Evolutionary conservation across 2,797 vertebrate genomes (phyloP), one percentile per base, ranked within the genome.

Genomic region (Pseudotriccus pelzelni): DNA sequence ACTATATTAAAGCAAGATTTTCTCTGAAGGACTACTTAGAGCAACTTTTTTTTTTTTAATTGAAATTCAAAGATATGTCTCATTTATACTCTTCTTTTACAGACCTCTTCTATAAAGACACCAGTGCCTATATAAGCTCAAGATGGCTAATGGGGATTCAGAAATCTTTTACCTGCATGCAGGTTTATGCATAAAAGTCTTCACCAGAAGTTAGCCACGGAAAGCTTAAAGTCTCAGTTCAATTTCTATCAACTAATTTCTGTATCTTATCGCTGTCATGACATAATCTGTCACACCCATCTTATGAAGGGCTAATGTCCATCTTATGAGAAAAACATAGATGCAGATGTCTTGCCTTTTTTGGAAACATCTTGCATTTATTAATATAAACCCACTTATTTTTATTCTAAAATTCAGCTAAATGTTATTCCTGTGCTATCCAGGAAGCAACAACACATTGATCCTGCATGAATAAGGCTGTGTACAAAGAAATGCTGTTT

Each of bases 401-500:
- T 66, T 90, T 84, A 60, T 62, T 47, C 36, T 73, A 41, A 79
- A 34, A 28, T 93, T 83, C 49, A 78, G 44, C 41, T 74, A 63
- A 69, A 78, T 8, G 12, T 58, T 78, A 69, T 36, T 83, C 27
- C 34, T 68, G 0, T 12, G 43, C 59, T 79, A 34, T 0, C 13
- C n/a, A 87, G 7, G 43, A 89, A 73, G 43, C 7, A 92, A 84
- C 64, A 32, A 12, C 34, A 55, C 47, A 59, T 3, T 30, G 36
- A 82, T 76, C 17, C 44, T 63, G 7, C 34, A 68, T 36, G 19
- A 89, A 67, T 27, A 79, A 28, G 32, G n/a, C 53, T 62, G 27
- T 68, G 6, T 63, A 87, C 49, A 87, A 85, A 78, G 25, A 90
- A 90, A 75, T 44, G 15, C 17, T 80, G 20, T 81, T 86, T 90